A percentile compares a stretch with the other conserved stretches of the same genome.
Evolutionary conservation across 2,888 invertebrate genomes (phyloP).

Genomic region (Marronus borbonicus): DNA sequence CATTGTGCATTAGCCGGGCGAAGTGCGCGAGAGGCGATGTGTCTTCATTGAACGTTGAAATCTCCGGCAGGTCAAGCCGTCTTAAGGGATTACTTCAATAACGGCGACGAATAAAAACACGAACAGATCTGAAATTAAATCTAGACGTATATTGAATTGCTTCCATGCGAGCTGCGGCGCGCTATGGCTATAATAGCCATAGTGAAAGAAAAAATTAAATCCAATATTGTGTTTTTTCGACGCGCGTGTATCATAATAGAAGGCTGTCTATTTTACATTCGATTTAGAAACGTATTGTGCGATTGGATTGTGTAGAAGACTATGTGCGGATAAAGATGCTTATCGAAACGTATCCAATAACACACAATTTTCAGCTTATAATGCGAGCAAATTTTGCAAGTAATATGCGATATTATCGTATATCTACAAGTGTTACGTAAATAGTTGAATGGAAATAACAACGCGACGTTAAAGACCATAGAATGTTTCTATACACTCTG

Average conservation of each 20-base stretch:
- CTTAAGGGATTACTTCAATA: slow-evolving; percentile 50
- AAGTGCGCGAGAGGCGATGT: slow-evolving; percentile 51
- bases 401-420: background rate
- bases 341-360: slow-evolving; percentile 9
- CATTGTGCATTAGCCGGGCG: slow-evolving; percentile 42
- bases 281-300: slow-evolving; percentile 31
- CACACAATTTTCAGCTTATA: slow-evolving; percentile 1
- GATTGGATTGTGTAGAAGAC: background rate
- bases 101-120: slow-evolving; percentile 46
- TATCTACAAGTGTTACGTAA: background rate
- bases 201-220: slow-evolving; percentile 26
- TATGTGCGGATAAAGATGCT: slow-evolving; percentile 6
- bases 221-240: slow-evolving; percentile 26
- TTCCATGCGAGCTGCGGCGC: slow-evolving; percentile 19
- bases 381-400: slow-evolving; percentile 19
- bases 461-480: no score
- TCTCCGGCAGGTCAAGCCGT: slow-evolving; percentile 54
- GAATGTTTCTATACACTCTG: no score
- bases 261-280: slow-evolving; percentile 28
- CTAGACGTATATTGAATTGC: slow-evolving; percentile 49
- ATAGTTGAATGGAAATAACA: background rate
- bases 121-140: slow-evolving; percentile 52
- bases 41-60: slow-evolving; percentile 57
- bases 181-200: slow-evolving; percentile 14
- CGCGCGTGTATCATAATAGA: slow-evolving; percentile 19